These are phyloP conservation scores for Microcebus jonahi DNA, from an alignment of 2,113 vertebrate species.

Conservation along the genomic window DNA sequence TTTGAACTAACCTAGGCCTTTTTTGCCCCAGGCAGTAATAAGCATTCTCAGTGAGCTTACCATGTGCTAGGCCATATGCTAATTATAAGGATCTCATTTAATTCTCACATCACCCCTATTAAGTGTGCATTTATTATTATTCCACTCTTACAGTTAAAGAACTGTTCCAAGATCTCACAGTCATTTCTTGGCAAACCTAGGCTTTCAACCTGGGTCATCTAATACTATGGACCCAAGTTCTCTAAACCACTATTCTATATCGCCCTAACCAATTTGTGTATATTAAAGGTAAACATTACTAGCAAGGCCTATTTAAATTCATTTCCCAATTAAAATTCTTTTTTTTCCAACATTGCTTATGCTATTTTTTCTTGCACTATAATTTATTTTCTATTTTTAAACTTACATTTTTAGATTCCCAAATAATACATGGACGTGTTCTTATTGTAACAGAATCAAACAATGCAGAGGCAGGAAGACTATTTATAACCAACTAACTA, in stretches of 20 bases:
- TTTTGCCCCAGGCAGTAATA: too few relatives aligned
- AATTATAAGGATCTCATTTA: too few relatives aligned
- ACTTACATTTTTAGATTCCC: conserved; percentile 65
- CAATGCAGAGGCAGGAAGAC: conserved; percentile 45
- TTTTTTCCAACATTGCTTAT: conserved; percentile 27
- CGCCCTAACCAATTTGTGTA: background rate
- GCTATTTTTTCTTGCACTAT: conserved; percentile 58
- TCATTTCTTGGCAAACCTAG: too few relatives aligned
- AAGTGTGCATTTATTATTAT: too few relatives aligned
- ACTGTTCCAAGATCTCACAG: too few relatives aligned
- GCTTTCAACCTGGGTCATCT: too few relatives aligned
- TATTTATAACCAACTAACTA: conserved; percentile 67
- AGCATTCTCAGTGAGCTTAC: too few relatives aligned
- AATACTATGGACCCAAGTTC: background rate
- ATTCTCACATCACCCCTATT: too few relatives aligned
- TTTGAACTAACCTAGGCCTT: too few relatives aligned
- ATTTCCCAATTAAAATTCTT: conserved; percentile 40
- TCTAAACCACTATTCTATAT: background rate
- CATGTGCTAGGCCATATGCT: too few relatives aligned
- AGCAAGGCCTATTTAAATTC: background rate
- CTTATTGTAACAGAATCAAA: conserved; percentile 63
- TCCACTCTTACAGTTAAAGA: too few relatives aligned
- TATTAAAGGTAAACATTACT: conserved; percentile 35
- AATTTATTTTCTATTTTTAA: conserved; percentile 76
- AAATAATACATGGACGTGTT: conserved; percentile 35